These are phyloP conservation scores for Tragopan temminckii DNA, from an alignment of 2,797 vertebrate genomes.

Conservation along the genomic window DNA sequence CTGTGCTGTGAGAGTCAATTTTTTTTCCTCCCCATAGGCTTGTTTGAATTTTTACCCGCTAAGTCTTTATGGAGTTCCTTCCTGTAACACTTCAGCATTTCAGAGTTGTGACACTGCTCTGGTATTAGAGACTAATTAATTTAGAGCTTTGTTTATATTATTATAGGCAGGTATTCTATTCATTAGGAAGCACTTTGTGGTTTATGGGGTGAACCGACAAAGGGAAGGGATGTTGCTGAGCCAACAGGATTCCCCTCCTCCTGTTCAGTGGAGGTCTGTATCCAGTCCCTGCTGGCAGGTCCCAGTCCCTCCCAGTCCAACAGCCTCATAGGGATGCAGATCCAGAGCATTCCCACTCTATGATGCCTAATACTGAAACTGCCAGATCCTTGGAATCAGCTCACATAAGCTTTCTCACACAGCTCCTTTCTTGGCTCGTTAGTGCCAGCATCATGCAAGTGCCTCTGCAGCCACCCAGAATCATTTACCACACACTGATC, in stretches of 20 bases:
- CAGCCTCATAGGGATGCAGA: background rate
- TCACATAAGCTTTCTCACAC: background rate
- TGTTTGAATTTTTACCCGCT: background rate
- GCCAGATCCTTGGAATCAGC: background rate
- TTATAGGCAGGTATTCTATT: background rate
- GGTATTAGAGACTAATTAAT: background rate
- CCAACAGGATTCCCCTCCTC: background rate
- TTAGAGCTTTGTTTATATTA: background rate
- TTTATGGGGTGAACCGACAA: background rate
- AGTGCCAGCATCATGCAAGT: background rate
- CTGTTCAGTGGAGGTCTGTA: background rate
- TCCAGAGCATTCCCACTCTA: background rate
- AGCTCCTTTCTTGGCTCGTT: background rate
- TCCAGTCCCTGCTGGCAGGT: background rate
- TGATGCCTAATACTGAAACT: background rate
- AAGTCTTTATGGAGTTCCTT: background rate
- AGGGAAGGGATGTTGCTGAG: background rate
- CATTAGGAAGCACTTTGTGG: background rate
- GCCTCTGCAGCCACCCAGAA: background rate
- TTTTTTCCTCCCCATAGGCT: background rate
- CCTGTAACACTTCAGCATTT: background rate
- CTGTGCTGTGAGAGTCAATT: background rate
- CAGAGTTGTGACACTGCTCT: background rate
- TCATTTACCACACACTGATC: background rate
- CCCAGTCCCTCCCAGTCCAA: background rate